These are phyloP conservation scores for Coturnix japonica DNA, from an alignment of 2,113 vertebrate genomes.

Conservation along the genomic window DNA sequence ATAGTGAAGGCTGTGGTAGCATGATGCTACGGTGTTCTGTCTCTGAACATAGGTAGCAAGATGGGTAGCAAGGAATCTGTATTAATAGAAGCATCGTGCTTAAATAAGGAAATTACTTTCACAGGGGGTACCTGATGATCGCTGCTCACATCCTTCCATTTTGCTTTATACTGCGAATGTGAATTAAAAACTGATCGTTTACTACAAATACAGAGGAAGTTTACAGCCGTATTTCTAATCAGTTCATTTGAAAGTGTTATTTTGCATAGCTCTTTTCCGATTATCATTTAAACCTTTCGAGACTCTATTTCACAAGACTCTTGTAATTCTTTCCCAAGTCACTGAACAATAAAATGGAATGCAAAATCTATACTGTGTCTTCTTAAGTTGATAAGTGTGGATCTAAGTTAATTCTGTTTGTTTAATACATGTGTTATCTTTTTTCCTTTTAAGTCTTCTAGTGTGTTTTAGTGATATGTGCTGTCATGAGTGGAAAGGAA, in stretches of 20 bases:
- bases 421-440: accelerated
- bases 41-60: not conserved
- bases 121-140: not conserved
- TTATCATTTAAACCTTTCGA: not conserved
- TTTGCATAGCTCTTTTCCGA: not conserved
- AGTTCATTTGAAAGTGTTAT: not conserved
- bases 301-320: not conserved
- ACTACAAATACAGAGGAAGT: not conserved
- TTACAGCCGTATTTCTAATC: not conserved
- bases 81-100: not conserved
- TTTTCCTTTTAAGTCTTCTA: not conserved
- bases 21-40: accelerated
- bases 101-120: not conserved
- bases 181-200: not conserved
- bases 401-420: not conserved
- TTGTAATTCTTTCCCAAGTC: not conserved
- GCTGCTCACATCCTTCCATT: not conserved
- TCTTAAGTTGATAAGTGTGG: not conserved
- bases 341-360: not conserved
- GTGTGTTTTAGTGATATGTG: not conserved
- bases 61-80: not conserved
- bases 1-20: not conserved
- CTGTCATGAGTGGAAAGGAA: not conserved
- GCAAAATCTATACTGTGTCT: not conserved
- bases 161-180: not conserved